Evolutionary conservation across 64 coral and sea anemone genomes (phyloP).

Genomic region (Montipora foliosa): DNA sequence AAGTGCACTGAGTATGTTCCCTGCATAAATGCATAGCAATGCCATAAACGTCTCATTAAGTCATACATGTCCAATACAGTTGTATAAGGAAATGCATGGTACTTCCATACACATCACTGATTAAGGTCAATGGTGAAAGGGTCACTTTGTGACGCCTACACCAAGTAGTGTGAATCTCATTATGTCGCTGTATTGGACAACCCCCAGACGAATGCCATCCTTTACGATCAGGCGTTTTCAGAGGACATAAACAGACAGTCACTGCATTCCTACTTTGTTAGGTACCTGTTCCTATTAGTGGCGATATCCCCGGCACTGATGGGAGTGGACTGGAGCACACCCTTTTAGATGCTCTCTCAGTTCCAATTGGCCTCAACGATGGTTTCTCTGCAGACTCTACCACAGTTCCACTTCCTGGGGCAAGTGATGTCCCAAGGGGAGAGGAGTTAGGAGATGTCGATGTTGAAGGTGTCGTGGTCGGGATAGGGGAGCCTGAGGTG

Average conservation of each 20-base stretch:
- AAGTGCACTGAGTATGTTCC: no score
- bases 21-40: no score
- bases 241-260: neutral
- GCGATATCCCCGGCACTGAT: slow-evolving; percentile 88
- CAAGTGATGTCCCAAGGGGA: slow-evolving; percentile 79
- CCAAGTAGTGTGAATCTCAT: no score
- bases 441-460: slow-evolving; percentile 86
- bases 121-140: no score
- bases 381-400: slow-evolving; percentile 74
- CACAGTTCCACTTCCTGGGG: slow-evolving; percentile 63
- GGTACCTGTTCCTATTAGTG: slow-evolving; percentile 79
- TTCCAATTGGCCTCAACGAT: slow-evolving; percentile 90
- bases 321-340: slow-evolving; percentile 88
- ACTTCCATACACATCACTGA: no score
- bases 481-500: slow-evolving; percentile 85
- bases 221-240: neutral
- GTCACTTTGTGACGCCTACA: no score
- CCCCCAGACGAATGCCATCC: no score
- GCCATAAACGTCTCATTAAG: no score
- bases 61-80: no score
- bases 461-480: slow-evolving; percentile 79
- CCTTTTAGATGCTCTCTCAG: slow-evolving; percentile 90
- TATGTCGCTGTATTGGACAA: no score
- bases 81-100: no score
- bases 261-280: neutral